phyloP scores from a whole-genome alignment of 2,113 vertebrate genomes.

The Scatophagus argus region DNA sequence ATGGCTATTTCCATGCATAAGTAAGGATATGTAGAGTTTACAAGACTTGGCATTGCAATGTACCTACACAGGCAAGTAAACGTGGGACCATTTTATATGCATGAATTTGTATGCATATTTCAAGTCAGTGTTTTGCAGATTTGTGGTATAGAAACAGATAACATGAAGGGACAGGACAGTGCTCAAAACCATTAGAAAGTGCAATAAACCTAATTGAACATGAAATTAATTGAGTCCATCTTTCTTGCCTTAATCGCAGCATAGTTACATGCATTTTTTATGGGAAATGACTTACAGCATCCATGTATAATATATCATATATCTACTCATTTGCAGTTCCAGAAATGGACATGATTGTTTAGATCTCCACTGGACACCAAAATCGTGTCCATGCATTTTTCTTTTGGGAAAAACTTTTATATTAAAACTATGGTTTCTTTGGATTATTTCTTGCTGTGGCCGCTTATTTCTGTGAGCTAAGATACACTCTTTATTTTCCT shows the following conservation, averaged over 20 bases:
- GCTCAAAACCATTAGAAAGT: constrained; percentile 31
- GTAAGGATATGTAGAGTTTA: constrained; percentile 16
- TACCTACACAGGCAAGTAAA: constrained; percentile 3
- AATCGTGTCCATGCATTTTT: neutral
- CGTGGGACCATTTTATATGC: constrained; percentile 2
- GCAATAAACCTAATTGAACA: constrained; percentile 60
- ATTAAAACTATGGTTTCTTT: neutral
- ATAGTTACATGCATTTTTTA: constrained; percentile 54
- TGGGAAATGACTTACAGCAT: constrained; percentile 27
- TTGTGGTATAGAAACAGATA: neutral
- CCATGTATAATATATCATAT: constrained; percentile 29
- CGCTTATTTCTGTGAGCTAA: too few relatives aligned
- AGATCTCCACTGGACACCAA: neutral
- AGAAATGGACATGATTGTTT: constrained; percentile 1
- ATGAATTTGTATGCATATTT: neutral
- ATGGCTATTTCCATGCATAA: constrained; percentile 41
- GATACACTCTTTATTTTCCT: neutral
- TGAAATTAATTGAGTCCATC: constrained; percentile 57
- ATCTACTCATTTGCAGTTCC: constrained; percentile 19
- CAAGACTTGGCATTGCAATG: constrained; percentile 10
- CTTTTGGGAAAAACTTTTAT: neutral
- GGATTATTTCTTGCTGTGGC: too few relatives aligned
- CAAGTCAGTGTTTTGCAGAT: constrained; percentile 4
- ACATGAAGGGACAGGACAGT: constrained; percentile 4
- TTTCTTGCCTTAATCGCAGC: constrained; percentile 38